Conservation (phyloP, 2,888 invertebrate species). For the Sclerodermus sp. region DNA sequence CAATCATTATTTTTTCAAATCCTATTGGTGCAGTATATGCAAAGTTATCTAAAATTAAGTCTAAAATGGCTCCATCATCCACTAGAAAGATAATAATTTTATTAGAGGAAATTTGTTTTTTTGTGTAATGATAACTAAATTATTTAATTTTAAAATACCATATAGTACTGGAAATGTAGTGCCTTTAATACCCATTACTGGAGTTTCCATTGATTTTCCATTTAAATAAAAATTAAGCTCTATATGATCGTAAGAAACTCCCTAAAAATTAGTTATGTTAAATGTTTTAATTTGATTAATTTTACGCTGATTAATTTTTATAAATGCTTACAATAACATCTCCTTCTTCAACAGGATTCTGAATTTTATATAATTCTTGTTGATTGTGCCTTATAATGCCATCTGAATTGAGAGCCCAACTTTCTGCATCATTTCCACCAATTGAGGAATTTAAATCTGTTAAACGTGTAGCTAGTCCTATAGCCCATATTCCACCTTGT, state of each 20-base stretch:
- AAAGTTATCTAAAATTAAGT: conserved; percentile 90
- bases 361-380: conserved; percentile 65
- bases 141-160: conserved; percentile 64
- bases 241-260: conserved; percentile 93
- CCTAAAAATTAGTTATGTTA: too few relatives aligned
- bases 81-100: conserved; percentile 66
- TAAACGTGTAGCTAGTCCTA: conserved; percentile 88
- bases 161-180: conserved; percentile 90
- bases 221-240: conserved; percentile 94
- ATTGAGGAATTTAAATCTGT: conserved; percentile 80
- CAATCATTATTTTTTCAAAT: conserved; percentile 94
- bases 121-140: neutral
- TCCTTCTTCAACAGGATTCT: conserved; percentile 79
- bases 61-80: conserved; percentile 96
- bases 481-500: conserved; percentile 93
- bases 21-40: conserved; percentile 81
- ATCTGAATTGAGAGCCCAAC: conserved; percentile 93
- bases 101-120: conserved; percentile 7
- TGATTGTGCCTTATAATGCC: conserved; percentile 84
- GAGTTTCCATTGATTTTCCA: conserved; percentile 82
- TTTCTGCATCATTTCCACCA: conserved; percentile 85
- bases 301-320: too few relatives aligned
- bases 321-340: conserved; percentile 73
- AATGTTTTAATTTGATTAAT: too few relatives aligned
- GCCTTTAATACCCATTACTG: conserved; percentile 86